Evolutionary conservation across 2,888 invertebrate genomes (phyloP).

Genomic region (Micoletzkya japonica): DNA sequence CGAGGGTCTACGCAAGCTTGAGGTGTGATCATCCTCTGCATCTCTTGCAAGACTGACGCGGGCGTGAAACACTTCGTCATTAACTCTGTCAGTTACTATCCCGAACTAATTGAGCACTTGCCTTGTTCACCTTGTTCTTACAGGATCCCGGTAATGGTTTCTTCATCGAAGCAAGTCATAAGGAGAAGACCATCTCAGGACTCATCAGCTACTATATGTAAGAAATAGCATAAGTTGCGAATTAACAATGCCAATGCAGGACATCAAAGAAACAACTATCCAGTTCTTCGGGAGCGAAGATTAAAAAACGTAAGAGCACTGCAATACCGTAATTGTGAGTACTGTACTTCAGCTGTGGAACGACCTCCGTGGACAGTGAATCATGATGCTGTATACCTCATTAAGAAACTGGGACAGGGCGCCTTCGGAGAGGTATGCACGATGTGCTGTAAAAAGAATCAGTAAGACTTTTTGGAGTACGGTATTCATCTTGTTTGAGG

Average conservation of each 20-base stretch:
- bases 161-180: conserved; percentile 36
- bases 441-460: too few species aligned
- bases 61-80: conserved; percentile 46
- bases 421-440: conserved; percentile 52
- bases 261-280: conserved; percentile 39
- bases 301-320: conserved; percentile 21
- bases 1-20: not conserved
- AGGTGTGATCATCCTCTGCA: conserved; percentile 46
- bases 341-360: conserved; percentile 29
- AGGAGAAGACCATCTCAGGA: conserved; percentile 44
- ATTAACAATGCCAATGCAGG: conserved; percentile 25
- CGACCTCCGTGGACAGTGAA: conserved; percentile 49
- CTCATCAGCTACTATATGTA: conserved; percentile 50
- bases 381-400: conserved; percentile 47
- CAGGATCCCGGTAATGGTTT: conserved; percentile 28
- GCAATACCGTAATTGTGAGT: conserved; percentile 4
- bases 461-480: not conserved
- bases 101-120: too few species aligned
- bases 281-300: conserved; percentile 31
- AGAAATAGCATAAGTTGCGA: not conserved
- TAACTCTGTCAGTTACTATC: conserved; percentile 27
- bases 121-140: too few species aligned
- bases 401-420: conserved; percentile 55
- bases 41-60: conserved; percentile 40
- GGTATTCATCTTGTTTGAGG: conserved; percentile 24